These are phyloP conservation scores for Psittacula derbiana DNA, from an alignment of 2,797 vertebrate species.

Conservation along the genomic window DNA sequence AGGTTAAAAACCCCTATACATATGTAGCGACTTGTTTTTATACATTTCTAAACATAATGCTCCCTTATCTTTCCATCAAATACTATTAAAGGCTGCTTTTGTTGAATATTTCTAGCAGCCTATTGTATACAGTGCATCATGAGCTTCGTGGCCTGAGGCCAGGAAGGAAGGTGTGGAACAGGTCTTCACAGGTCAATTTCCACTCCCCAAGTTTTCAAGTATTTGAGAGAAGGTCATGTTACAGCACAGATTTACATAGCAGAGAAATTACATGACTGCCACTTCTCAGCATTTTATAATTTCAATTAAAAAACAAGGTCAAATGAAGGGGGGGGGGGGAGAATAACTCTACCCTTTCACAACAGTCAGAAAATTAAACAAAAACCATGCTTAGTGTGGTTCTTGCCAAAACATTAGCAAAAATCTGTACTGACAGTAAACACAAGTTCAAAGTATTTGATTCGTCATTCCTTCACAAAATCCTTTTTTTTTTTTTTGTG, in stretches of 20 bases:
- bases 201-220: constrained; percentile 68
- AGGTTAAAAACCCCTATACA: neutral
- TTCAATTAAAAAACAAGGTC: constrained; percentile 48
- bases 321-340: neutral
- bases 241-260: constrained; percentile 43
- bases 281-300: constrained; percentile 47
- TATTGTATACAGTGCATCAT: neutral
- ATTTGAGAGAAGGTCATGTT: constrained; percentile 65
- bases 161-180: constrained; percentile 63
- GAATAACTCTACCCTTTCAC: neutral
- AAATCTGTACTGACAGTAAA: neutral
- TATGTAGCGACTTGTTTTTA: neutral
- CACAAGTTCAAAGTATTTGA: neutral
- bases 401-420: neutral
- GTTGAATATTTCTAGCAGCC: neutral
- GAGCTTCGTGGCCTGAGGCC: constrained; percentile 58
- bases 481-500: neutral
- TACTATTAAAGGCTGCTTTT: neutral
- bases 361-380: neutral
- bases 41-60: neutral
- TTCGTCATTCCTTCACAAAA: neutral
- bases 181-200: constrained; percentile 74
- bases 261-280: constrained; percentile 58
- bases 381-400: neutral
- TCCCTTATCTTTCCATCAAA: neutral